Percentiles rank a stretch among this genome's conserved stretches.
Evolutionary conservation across 2,797 vertebrate genomes (phyloP).

Genomic region (Anolis apletophallus): DNA sequence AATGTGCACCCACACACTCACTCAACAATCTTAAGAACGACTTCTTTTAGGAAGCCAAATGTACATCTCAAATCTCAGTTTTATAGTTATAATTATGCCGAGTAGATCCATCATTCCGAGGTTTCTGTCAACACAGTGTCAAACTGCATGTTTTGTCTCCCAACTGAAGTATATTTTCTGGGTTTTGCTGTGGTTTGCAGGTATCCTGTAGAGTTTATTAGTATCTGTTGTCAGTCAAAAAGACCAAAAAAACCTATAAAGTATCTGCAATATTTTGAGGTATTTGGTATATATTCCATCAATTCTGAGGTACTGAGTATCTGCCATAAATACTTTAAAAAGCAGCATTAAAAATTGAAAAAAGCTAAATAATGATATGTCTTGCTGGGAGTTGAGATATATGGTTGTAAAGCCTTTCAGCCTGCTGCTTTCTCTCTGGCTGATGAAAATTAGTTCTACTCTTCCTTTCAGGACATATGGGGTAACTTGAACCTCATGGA

Average conservation of each 20-base stretch:
- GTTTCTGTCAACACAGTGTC: background rate
- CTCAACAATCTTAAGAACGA: background rate
- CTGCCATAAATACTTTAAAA: background rate
- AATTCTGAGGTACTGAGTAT: background rate
- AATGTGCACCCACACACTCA: background rate
- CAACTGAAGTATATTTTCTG: background rate
- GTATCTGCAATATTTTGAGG: background rate
- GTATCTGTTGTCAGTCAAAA: background rate
- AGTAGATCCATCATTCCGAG: background rate
- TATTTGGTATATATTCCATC: background rate
- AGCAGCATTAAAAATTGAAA: background rate
- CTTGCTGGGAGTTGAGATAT: background rate
- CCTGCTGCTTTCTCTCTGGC: background rate
- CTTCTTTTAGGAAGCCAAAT: constrained; percentile 6
- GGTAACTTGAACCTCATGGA: background rate
- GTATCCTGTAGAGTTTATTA: background rate
- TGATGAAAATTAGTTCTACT: background rate
- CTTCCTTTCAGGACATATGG: background rate
- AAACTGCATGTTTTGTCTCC: background rate
- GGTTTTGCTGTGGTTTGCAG: background rate
- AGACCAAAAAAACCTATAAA: background rate
- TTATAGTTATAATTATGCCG: constrained; percentile 7
- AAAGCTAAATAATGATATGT: background rate
- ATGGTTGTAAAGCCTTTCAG: background rate
- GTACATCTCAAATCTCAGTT: background rate